Evolutionary conservation across 1,140 invertebrate species (phyloP), one percentile per base, ranked within the genome.

Genomic region (Lucilia cuprina): DNA sequence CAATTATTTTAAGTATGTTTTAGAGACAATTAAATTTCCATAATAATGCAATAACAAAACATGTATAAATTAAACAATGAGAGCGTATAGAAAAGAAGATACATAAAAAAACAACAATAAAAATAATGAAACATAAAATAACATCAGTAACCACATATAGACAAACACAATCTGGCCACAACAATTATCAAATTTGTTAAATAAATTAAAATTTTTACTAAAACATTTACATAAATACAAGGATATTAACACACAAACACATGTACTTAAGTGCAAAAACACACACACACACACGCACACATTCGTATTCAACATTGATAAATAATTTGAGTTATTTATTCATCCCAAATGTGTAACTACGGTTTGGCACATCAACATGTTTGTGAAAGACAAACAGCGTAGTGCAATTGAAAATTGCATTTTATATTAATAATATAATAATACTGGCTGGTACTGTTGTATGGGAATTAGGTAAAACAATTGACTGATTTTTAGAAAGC

Each of bases 131-230:
- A 60, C 14, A 60, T 60, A 60, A 60, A 60, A 60, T 34, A 78
- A 30, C 75, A 78, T 19, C 17, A 78, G 17, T 34, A 47, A 78
- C 75, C 75, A 41, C 75, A 78, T 78, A 78, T 78, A 78, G 41
- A 78, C 75, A 78, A 78, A 78, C 75, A 78, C 75, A 78, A 78
- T 78, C 41, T 78, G 75, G 75, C 75, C 75, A 78, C 75, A 78
- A 41, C 75, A 47, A 78, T 78, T 78, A 78, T 78, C 75, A 78
- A 78, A 78, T 78, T 78, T 78, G 75, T 78, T 78, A 35, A 41
- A 78, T 78, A 78, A 78, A 78, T 78, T 78, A 78, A 78, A 78
- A 78, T 41, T n/a, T 30, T 78, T 78, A 13, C 75, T n/a, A 78
- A 78, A n/a, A 60, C 55, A 60, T 78, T 78, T n/a, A 78, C 75